A percentile compares a stretch with the other conserved stretches of the same genome.
These are phyloP conservation scores for Himalopsyche japonica DNA, from an alignment of 2,888 invertebrate genomes.

Conservation along the genomic window DNA sequence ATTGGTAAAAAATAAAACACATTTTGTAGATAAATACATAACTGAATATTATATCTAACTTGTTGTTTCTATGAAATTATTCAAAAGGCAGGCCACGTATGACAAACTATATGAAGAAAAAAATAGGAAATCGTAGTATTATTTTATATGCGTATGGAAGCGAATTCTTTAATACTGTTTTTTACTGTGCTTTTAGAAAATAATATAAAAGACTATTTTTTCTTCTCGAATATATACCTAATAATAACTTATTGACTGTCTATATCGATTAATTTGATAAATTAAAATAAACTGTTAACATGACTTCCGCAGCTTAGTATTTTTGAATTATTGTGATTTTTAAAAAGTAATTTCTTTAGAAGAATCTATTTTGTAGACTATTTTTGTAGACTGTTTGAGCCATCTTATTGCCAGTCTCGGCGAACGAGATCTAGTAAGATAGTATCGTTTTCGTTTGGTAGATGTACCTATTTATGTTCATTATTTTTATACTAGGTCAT, in stretches of 20 bases:
- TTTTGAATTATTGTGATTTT: not conserved
- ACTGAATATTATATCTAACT: not conserved
- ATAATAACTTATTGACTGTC: not conserved
- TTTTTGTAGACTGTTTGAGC: conserved; percentile 12
- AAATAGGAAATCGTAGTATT: not conserved
- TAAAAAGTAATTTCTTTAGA: not conserved
- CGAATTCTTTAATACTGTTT: not conserved
- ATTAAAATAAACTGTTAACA: not conserved
- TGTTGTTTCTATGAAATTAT: not conserved
- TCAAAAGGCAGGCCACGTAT: not conserved
- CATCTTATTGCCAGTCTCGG: conserved; percentile 29
- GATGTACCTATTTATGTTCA: not conserved
- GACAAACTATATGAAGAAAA: not conserved
- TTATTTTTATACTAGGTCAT: not conserved
- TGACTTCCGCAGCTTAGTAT: not conserved
- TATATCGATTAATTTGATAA: not conserved
- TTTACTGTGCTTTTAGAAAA: not conserved
- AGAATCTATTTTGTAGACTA: not conserved
- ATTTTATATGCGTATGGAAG: not conserved
- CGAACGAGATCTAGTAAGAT: not conserved
- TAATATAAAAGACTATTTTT: not conserved
- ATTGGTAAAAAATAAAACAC: not conserved
- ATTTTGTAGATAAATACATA: not conserved
- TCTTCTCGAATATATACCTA: not conserved
- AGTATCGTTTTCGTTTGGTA: not conserved